Evolutionary conservation across 1,140 invertebrate genomes (phyloP).

Genomic region (Diachasma alloeum): DNA sequence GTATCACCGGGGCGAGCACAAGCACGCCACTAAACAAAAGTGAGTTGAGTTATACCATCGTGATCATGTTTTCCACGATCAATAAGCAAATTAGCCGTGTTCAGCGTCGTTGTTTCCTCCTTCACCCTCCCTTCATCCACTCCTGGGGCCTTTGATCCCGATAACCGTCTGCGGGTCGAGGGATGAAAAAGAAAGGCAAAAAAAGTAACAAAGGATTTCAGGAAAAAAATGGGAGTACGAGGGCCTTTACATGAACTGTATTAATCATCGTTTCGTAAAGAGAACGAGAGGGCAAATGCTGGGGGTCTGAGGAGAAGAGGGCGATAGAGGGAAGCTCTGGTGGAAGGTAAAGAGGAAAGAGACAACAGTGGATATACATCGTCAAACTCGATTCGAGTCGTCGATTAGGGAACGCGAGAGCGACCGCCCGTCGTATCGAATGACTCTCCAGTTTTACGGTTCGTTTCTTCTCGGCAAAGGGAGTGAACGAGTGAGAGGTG

Average conservation of each 20-base stretch:
- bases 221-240: constrained; percentile 6
- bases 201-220: background rate
- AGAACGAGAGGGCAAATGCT: background rate
- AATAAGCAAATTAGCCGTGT: constrained; percentile 13
- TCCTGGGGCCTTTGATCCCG: background rate
- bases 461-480: constrained; percentile 12
- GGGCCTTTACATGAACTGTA: constrained; percentile 4
- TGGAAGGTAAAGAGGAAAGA: background rate
- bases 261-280: constrained; percentile 28
- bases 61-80: constrained; percentile 9
- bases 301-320: background rate
- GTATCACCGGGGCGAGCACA: background rate
- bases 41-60: background rate
- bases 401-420: constrained; percentile 23
- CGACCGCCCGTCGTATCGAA: constrained; percentile 12
- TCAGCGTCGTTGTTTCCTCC: background rate
- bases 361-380: background rate
- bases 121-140: background rate
- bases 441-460: constrained; percentile 28
- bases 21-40: background rate
- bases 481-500: background rate
- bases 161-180: background rate
- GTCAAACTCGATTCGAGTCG: constrained; percentile 22
- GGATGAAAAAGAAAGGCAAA: background rate
- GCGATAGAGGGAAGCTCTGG: background rate